Evolutionary conservation across 2,113 vertebrate species (phyloP).

Genomic region (Verasper variegatus): DNA sequence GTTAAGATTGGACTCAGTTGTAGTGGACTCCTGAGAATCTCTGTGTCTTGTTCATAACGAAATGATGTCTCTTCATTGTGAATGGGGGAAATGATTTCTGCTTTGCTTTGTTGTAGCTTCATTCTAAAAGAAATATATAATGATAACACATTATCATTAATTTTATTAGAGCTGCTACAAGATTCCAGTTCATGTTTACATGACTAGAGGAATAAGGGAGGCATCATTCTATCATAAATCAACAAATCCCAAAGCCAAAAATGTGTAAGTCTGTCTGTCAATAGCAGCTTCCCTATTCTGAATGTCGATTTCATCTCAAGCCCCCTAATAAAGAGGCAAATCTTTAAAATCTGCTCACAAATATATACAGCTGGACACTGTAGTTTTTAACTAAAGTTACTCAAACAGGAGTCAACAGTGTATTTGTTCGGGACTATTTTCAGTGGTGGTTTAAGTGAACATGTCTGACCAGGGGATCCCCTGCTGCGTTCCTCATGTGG

Average conservation of each 20-base stretch:
- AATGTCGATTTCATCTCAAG: no score
- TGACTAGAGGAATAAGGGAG: no score
- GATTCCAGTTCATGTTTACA: neutral
- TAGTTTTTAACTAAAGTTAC: no score
- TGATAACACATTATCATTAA: no score
- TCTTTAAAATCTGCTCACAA: no score
- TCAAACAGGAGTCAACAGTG: no score
- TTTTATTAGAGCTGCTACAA: no score
- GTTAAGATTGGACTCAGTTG: neutral
- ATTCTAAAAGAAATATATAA: neutral
- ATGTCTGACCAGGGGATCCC: no score
- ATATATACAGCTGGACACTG: neutral
- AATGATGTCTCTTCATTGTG: constrained; percentile 5
- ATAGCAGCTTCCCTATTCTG: no score
- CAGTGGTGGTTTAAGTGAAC: neutral
- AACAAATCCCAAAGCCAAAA: neutral
- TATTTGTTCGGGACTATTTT: neutral
- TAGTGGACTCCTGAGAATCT: constrained; percentile 4
- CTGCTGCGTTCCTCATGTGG: no score
- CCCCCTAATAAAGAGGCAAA: no score
- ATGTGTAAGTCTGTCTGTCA: neutral
- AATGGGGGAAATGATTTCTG: neutral
- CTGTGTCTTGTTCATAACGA: neutral
- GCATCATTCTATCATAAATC: neutral
- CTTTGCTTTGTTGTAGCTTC: constrained; percentile 1